These are phyloP conservation scores for Macrocentrus cingulum DNA, from an alignment of 1,140 invertebrate species.

Conservation along the genomic window DNA sequence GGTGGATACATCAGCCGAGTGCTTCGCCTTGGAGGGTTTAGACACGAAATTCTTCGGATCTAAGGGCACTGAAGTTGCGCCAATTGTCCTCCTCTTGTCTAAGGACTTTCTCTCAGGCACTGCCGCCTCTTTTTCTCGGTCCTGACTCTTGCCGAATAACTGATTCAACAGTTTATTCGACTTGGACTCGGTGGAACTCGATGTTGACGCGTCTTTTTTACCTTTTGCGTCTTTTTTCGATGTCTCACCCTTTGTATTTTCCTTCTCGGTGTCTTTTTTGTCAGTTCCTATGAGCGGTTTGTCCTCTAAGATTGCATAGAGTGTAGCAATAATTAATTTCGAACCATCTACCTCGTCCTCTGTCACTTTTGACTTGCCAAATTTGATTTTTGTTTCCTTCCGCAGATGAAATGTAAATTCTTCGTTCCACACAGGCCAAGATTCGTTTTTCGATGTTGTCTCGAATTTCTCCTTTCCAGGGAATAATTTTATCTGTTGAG, in stretches of 20 bases:
- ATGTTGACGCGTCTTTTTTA: constrained; percentile 14
- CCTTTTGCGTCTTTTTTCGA: constrained; percentile 46
- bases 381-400: constrained; percentile 57
- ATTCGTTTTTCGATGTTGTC: constrained; percentile 70
- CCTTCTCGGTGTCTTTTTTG: constrained; percentile 55
- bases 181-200: constrained; percentile 36
- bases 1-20: constrained; percentile 64
- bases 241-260: constrained; percentile 47
- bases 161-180: constrained; percentile 48
- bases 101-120: constrained; percentile 54
- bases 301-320: constrained; percentile 71
- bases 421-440: constrained; percentile 77
- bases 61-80: constrained; percentile 72
- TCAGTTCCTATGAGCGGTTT: constrained; percentile 56
- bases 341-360: constrained; percentile 64
- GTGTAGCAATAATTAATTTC: constrained; percentile 72
- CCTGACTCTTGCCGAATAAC: constrained; percentile 46
- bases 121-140: constrained; percentile 40
- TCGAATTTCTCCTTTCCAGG: constrained; percentile 74
- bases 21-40: constrained; percentile 61
- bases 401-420: constrained; percentile 69
- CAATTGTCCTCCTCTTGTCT: constrained; percentile 67
- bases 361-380: constrained; percentile 51
- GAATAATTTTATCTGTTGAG: constrained; percentile 75
- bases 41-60: constrained; percentile 69